A percentile compares a stretch with the other conserved stretches of the same genome.
These are phyloP conservation scores for Betta splendens DNA, from an alignment of 2,797 vertebrate genomes.

Conservation along the genomic window DNA sequence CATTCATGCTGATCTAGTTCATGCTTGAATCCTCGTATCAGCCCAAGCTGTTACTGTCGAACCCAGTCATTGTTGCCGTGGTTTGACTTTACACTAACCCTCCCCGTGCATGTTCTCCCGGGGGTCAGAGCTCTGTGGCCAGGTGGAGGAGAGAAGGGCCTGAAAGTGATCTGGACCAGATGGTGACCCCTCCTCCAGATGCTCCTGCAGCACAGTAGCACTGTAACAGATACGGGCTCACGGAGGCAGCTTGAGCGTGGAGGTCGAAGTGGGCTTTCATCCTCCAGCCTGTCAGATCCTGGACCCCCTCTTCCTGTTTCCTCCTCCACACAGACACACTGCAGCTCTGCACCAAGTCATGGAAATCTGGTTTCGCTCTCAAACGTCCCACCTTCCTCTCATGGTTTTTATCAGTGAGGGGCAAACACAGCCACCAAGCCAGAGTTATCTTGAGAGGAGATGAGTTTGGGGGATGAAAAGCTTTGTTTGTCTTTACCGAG, in stretches of 20 bases:
- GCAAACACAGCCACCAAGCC: slow-evolving; percentile 51
- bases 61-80: slow-evolving; percentile 4
- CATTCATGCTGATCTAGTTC: neutral
- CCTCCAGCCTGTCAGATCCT: slow-evolving; percentile 63
- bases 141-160: slow-evolving; percentile 23
- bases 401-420: slow-evolving; percentile 40
- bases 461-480: slow-evolving; percentile 39
- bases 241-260: slow-evolving; percentile 16
- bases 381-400: slow-evolving; percentile 47
- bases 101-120: slow-evolving; percentile 17
- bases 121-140: slow-evolving; percentile 26
- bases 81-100: slow-evolving; percentile 12
- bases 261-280: slow-evolving; percentile 53
- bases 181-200: slow-evolving; percentile 61
- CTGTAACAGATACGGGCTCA: slow-evolving; percentile 63
- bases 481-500: slow-evolving; percentile 59
- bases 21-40: slow-evolving; percentile 2
- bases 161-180: slow-evolving; percentile 71
- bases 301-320: slow-evolving; percentile 1
- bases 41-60: slow-evolving; percentile 4
- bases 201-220: slow-evolving; percentile 49
- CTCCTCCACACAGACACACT: slow-evolving; percentile 51
- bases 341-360: slow-evolving; percentile 62
- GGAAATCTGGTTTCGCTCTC: slow-evolving; percentile 57
- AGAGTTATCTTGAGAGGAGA: slow-evolving; percentile 56